Base-by-base conservation (phyloP, 2,797 vertebrate species). In the Sebastes minor region DNA sequence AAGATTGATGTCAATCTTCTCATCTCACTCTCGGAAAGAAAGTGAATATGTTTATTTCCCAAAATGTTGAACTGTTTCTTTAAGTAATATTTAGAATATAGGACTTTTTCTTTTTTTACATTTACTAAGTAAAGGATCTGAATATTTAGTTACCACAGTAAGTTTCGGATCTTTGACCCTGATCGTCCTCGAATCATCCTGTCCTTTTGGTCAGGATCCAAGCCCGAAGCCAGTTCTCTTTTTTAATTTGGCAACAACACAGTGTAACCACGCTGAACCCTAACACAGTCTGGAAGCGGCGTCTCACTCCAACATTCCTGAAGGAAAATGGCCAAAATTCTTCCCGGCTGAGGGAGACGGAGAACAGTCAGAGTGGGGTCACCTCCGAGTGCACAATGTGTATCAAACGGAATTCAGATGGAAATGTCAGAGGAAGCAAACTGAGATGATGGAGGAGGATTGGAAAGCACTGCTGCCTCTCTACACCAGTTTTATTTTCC, bases 261-360 rank as follows among this genome's bases (percentile, higher is more conserved):
- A 28, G 73, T 55, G 52, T 10, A 49, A 65, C 76, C 32, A 63
- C 2, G 10, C 56, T 82, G 83, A 82, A 82, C 82, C 71, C 13
- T 18, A 28, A 80, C 28, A 55, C 32, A 66, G 61, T 62, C 16
- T 35, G 57, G 25, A 60, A 78, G 68, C 28, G 68, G 33, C 78
- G 59, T 12, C 33, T 64, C 46, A 8, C 46, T 72, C 86, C 86
- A 86, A 87, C 86, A 90, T 90, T 88, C 86, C 84, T 86, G 46
- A 42, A 71, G 68, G 72, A 84, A 74, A 75, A 11, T 42, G 52
- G 57, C 67, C 62, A 67, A 83, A 73, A 85, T 81, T 84, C 75
- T 88, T 80, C 72, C 77, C 82, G 62, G 79, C 76, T n/a, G 30
- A 74, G 6, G 35, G 59, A 67, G 71, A 42, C 20, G 1, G 14